Base-by-base conservation (phyloP, 2,888 invertebrate species). In the Stramonita haemastoma region DNA sequence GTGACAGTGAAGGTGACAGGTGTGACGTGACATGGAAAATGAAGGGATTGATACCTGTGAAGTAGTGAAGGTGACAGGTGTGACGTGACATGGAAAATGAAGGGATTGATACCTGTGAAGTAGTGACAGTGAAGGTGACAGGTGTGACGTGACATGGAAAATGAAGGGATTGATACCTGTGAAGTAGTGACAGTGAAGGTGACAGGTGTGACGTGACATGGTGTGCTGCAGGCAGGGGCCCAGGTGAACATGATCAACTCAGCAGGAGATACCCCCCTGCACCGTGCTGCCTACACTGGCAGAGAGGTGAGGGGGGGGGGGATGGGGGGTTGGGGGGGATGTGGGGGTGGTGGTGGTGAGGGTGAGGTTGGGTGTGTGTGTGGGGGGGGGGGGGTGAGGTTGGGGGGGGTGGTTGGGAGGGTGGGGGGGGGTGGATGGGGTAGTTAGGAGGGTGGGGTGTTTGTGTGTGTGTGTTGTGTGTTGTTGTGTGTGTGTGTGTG, bases 261-360 rank as follows among this genome's bases (percentile, higher is more conserved):
- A 92, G 96, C 96, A 34, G 97, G 97, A 0, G 97, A 97, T 94
- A 97, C 97, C 0, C 96, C 97, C 0, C 94, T 97, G 66, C 97
- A 97, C 93, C 97, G 97, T 93, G 97, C 97, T 32, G 97, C 97
- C 13, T 97, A 97, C 95, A 97, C 97, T 93, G 97, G 97, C 0
- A 96, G 97, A 96, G 97, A 97, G 97, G 97, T 97, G 93, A 93
- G 93, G 90, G 77, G 34, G 73, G 17, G 0, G 60, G 60, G 19
- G 17, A 19, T 60, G 19, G 60, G 60, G 19, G 60, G n/a, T n/a
- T n/a, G 46, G 46, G 46, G 46, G 46, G 46, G 46, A 8, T 2
- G 46, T 2, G 46, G 46, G 46, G 46, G 46, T 2, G 46, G 46
- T 2, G 46, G 46, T 2, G 46, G 46, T 2, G 46, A 8, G 46